A percentile compares a stretch with the other conserved stretches of the same genome.
Conservation (phyloP, 1,140 invertebrate species). For the Drosophila mayri region DNA sequence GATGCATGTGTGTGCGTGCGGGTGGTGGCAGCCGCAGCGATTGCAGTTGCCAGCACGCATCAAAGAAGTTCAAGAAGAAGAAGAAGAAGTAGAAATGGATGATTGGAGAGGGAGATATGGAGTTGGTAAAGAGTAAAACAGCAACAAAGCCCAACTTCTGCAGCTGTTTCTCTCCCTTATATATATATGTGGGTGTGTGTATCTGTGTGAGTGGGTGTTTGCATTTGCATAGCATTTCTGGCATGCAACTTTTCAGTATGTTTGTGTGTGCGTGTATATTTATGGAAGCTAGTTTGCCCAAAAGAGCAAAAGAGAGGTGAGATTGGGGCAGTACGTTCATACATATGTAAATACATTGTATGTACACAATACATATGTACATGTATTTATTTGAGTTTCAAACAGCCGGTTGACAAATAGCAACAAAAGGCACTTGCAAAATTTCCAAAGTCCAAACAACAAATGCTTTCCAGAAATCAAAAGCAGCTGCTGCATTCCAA, state of each 20-base stretch:
- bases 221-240: slow-evolving; percentile 53
- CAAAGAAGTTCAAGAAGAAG: slow-evolving; percentile 34
- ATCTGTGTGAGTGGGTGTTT: slow-evolving; percentile 39
- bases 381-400: background rate
- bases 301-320: slow-evolving; percentile 11
- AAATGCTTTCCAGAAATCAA: background rate
- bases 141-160: slow-evolving; percentile 41
- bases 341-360: slow-evolving; percentile 1
- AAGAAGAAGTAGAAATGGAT: slow-evolving; percentile 14
- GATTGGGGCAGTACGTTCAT: background rate
- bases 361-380: slow-evolving; percentile 2
- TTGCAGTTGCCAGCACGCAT: slow-evolving; percentile 54
- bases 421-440: background rate
- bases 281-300: slow-evolving; percentile 39
- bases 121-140: slow-evolving; percentile 17
- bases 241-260: slow-evolving; percentile 35
- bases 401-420: slow-evolving; percentile 12
- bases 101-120: background rate
- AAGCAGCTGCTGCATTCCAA: slow-evolving; percentile 11
- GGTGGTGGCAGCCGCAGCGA: slow-evolving; percentile 47
- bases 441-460: background rate
- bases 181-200: background rate
- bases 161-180: slow-evolving; percentile 13
- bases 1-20: slow-evolving; percentile 33
- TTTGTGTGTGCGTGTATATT: slow-evolving; percentile 32